Conservation (phyloP, 1,140 invertebrate genomes). For the Rhagoletis pomonella region DNA sequence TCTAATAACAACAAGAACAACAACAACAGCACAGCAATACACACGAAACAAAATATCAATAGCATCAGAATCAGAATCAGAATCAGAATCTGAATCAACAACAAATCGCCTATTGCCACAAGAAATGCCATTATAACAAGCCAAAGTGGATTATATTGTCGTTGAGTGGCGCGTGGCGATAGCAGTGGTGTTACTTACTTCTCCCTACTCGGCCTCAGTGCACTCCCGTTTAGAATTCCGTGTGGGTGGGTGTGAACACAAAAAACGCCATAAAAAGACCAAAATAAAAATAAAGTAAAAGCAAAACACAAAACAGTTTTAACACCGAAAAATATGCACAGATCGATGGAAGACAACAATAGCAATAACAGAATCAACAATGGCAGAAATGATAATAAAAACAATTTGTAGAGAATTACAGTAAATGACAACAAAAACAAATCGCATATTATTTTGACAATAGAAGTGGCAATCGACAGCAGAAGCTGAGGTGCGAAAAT, state of each 20-base stretch:
- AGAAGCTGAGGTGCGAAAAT: not conserved
- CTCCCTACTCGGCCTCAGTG: not conserved
- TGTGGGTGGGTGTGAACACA: not conserved
- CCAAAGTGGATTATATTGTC: conserved; percentile 9
- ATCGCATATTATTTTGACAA: not conserved
- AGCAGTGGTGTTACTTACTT: not conserved
- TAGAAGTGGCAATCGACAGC: not conserved
- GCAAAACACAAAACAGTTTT: not conserved
- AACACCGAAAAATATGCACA: not conserved
- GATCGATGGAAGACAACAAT: not conserved
- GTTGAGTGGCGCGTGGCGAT: not conserved
- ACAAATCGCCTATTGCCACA: not conserved
- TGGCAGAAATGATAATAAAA: not conserved
- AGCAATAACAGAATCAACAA: not conserved
- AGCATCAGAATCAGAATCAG: not conserved
- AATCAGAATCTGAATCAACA: not conserved
- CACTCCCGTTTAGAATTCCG: not conserved
- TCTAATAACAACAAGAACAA: too few species aligned
- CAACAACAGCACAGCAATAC: not conserved
- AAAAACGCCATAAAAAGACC: not conserved
- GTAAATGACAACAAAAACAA: not conserved
- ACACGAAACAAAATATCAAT: not conserved
- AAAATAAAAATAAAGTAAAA: not conserved
- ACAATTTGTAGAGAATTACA: not conserved
- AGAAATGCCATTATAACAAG: not conserved